Conservation (phyloP, 1,140 invertebrate genomes). For the Bilobella aurantiaca region DNA sequence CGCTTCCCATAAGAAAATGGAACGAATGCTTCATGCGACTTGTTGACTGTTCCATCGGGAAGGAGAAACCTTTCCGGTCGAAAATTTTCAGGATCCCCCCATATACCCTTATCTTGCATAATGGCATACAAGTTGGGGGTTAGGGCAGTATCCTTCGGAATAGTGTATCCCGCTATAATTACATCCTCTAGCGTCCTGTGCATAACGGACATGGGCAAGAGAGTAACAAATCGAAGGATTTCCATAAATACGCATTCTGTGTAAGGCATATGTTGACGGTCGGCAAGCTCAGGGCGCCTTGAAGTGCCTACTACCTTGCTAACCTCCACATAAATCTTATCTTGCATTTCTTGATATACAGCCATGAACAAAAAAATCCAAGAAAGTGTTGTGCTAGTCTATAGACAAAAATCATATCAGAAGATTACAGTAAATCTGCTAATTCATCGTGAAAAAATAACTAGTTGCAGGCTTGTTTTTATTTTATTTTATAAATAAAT, state of each 20-base stretch:
- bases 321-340: neutral
- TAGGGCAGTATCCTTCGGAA: conserved; percentile 39
- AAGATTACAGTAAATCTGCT: too few relatives aligned
- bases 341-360: neutral
- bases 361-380: neutral
- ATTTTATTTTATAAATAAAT: too few relatives aligned
- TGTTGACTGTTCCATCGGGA: neutral
- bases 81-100: conserved; percentile 41
- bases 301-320: neutral
- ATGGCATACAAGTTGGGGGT: conserved; percentile 41
- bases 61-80: conserved; percentile 43
- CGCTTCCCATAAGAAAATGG: neutral
- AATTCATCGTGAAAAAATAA: too few relatives aligned
- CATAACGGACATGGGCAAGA: conserved; percentile 6
- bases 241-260: conserved; percentile 22
- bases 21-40: neutral
- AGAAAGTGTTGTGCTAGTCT: neutral
- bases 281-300: neutral
- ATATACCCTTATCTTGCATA: conserved; percentile 40
- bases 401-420: too few relatives aligned
- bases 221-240: conserved; percentile 11
- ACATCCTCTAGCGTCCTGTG: neutral
- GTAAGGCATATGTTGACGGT: conserved; percentile 11
- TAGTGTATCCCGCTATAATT: conserved; percentile 30
- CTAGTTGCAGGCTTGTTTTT: too few relatives aligned